Evolutionary conservation across 2,888 invertebrate genomes (phyloP).

Genomic region (Peribatodes rhomboidaria): DNA sequence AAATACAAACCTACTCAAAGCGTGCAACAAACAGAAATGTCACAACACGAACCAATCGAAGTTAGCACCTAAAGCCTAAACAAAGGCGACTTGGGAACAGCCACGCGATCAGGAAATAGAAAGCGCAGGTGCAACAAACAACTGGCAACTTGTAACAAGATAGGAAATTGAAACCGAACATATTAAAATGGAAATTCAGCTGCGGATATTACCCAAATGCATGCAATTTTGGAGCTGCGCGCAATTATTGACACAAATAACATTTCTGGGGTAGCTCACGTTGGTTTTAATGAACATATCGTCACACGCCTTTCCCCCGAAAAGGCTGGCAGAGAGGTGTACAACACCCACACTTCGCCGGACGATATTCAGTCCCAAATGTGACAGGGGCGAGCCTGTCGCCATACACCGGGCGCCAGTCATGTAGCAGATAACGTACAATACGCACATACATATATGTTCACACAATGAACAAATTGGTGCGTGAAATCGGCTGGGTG

Average conservation of each 20-base stretch:
- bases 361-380: too few relatives aligned
- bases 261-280: not conserved
- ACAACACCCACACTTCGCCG: too few relatives aligned
- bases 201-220: constrained; percentile 4
- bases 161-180: constrained; percentile 44
- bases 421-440: too few relatives aligned
- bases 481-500: too few relatives aligned
- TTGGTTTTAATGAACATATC: not conserved
- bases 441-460: too few relatives aligned
- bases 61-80: constrained; percentile 14
- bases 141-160: constrained; percentile 35
- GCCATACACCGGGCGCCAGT: too few relatives aligned
- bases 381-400: too few relatives aligned
- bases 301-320: too few relatives aligned
- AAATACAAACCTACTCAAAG: not conserved
- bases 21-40: not conserved
- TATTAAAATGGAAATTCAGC: constrained; percentile 30
- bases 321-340: too few relatives aligned
- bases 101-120: constrained; percentile 33
- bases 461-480: too few relatives aligned
- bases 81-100: constrained; percentile 12
- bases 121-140: constrained; percentile 41
- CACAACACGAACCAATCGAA: constrained; percentile 23
- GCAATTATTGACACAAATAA: not conserved
- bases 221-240: constrained; percentile 17